Percentiles rank a stretch among this genome's conserved stretches.
phyloP scores from a whole-genome alignment of 1,140 invertebrate species.

The Maniola jurtina region DNA sequence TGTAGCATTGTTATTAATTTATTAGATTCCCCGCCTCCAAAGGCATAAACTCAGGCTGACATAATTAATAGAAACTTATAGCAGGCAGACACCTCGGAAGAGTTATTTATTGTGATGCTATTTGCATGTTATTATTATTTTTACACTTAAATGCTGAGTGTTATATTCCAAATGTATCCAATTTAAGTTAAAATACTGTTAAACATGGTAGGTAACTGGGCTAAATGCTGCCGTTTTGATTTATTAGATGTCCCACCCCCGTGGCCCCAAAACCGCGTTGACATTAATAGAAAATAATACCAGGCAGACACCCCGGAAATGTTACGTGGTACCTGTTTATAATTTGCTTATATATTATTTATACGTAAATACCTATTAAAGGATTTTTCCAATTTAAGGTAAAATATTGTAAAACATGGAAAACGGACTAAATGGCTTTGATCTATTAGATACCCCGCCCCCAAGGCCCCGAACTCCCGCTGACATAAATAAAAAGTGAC shows the following conservation, averaged over 20 bases:
- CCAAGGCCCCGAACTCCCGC: constrained; percentile 1
- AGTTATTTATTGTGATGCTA: neutral
- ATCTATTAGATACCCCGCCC: constrained; percentile 3
- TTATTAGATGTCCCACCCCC: too few species aligned
- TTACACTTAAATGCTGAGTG: neutral
- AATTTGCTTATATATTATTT: too few species aligned
- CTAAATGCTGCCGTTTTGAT: too few species aligned
- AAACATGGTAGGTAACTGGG: too few species aligned
- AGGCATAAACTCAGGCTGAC: neutral
- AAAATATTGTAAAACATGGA: constrained; percentile 3
- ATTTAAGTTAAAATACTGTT: too few species aligned
- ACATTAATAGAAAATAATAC: too few species aligned
- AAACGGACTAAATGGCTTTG: constrained; percentile 6
- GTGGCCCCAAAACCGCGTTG: too few species aligned
- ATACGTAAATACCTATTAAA: too few species aligned
- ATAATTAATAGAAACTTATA: neutral
- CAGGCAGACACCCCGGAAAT: too few species aligned
- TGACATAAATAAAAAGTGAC: constrained; percentile 11
- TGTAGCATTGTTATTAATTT: neutral
- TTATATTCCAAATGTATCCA: too few species aligned
- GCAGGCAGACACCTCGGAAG: constrained; percentile 5
- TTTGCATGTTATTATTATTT: neutral
- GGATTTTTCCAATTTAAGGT: too few species aligned
- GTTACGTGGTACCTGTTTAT: too few species aligned
- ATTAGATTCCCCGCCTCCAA: neutral